Conservation (phyloP, 2,797 vertebrate species). For the Enteromius mattozi region DNA sequence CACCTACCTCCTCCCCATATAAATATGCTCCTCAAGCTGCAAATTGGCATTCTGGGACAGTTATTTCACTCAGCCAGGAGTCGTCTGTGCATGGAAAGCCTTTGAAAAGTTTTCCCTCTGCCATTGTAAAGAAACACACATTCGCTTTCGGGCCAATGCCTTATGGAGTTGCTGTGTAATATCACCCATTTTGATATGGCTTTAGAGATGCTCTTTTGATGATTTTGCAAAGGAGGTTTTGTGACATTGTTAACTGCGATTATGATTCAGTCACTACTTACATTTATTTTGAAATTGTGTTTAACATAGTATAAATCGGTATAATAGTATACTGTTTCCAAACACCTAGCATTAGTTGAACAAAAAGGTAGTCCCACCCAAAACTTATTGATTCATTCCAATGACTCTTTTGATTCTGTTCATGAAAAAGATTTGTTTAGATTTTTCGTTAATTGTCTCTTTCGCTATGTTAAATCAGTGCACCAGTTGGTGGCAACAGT, state of each 20-base stretch:
- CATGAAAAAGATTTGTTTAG: not conserved
- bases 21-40: conserved; percentile 51
- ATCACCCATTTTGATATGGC: conserved; percentile 39
- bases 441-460: not conserved
- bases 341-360: not conserved
- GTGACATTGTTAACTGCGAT: not conserved
- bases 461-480: not conserved
- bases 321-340: not conserved
- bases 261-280: not conserved
- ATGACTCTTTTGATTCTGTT: not conserved
- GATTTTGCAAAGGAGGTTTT: conserved; percentile 23
- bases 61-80: conserved; percentile 46
- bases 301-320: not conserved
- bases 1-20: conserved; percentile 34
- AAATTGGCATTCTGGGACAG: conserved; percentile 62
- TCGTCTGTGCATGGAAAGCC: conserved; percentile 55
- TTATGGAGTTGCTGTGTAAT: conserved; percentile 20
- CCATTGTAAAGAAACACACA: conserved; percentile 46
- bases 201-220: conserved; percentile 22
- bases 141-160: conserved; percentile 40
- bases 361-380: not conserved
- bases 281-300: not conserved
- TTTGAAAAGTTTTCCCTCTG: conserved; percentile 58
- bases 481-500: not conserved
- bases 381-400: not conserved